phyloP scores from a whole-genome alignment of 2,888 invertebrate species.

The Acanthopleura granulata region DNA sequence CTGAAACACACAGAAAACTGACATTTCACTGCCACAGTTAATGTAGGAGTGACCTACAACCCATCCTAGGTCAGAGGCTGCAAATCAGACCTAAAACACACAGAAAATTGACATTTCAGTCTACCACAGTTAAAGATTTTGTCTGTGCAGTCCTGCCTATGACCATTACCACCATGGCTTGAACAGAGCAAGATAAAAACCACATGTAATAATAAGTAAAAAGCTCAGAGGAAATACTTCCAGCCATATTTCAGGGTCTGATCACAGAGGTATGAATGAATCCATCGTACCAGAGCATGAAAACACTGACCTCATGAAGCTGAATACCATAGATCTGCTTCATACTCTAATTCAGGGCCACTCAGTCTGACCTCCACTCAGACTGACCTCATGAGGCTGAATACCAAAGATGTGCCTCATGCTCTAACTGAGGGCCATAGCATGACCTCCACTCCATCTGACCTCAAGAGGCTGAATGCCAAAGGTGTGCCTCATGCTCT shows the following conservation, averaged over 20 bases:
- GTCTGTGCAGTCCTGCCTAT: too few relatives aligned
- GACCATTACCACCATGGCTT: too few relatives aligned
- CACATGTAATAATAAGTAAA: too few relatives aligned
- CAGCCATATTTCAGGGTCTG: too few relatives aligned
- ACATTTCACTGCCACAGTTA: slow-evolving; percentile 84
- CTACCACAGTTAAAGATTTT: too few relatives aligned
- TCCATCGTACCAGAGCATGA: too few relatives aligned
- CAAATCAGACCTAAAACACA: slow-evolving; percentile 82
- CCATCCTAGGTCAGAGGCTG: slow-evolving; percentile 78
- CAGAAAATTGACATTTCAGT: neutral
- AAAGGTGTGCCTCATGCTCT: slow-evolving; percentile 81
- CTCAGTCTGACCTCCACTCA: slow-evolving; percentile 91
- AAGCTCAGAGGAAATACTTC: too few relatives aligned
- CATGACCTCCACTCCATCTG: too few relatives aligned
- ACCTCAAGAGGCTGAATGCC: slow-evolving; percentile 75
- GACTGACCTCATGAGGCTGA: slow-evolving; percentile 74
- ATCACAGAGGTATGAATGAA: too few relatives aligned
- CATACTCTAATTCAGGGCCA: slow-evolving; percentile 87
- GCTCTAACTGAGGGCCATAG: too few relatives aligned
- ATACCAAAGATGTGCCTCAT: too few relatives aligned
- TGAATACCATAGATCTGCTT: slow-evolving; percentile 80
- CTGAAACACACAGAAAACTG: slow-evolving; percentile 35
- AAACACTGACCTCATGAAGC: slow-evolving; percentile 71
- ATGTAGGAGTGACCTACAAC: slow-evolving; percentile 96
- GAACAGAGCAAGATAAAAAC: too few relatives aligned